A percentile compares a stretch with the other conserved stretches of the same genome.
phyloP scores from a whole-genome alignment of 2,113 vertebrate genomes.

The Excalfactoria chinensis region DNA sequence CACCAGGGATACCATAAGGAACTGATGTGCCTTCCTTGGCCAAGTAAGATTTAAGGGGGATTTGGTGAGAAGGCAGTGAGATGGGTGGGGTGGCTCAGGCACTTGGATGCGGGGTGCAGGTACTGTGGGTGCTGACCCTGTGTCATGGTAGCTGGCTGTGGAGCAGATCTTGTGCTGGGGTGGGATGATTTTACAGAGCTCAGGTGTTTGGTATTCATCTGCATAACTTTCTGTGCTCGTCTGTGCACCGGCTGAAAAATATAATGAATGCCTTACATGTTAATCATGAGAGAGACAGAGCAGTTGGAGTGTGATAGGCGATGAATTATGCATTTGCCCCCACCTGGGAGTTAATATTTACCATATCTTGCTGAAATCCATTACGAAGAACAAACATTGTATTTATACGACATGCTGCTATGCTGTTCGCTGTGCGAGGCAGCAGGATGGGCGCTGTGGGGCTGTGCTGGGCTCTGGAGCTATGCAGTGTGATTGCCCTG shows the following conservation, averaged over 20 bases:
- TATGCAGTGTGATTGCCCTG: accelerated
- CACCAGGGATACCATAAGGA: too few relatives aligned
- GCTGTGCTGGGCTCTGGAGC: accelerated
- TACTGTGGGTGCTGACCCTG: too few relatives aligned
- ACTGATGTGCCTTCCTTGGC: background rate
- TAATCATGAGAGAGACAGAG: background rate
- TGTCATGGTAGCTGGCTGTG: background rate
- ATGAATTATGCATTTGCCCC: constrained; percentile 60
- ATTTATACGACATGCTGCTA: constrained; percentile 16
- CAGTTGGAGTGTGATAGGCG: background rate
- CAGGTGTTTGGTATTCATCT: constrained; percentile 4
- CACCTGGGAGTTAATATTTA: constrained; percentile 59
- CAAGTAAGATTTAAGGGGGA: too few relatives aligned
- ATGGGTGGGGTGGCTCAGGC: too few relatives aligned
- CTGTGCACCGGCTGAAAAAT: background rate
- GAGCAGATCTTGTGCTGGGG: background rate
- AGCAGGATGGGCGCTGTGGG: accelerated
- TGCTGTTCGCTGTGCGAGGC: accelerated
- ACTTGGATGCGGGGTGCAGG: too few relatives aligned
- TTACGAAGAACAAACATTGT: constrained; percentile 61
- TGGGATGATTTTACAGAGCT: accelerated
- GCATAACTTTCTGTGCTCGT: background rate
- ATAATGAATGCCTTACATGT: background rate
- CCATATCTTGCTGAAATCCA: constrained; percentile 47
- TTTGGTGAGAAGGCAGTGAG: too few relatives aligned